phyloP scores from a whole-genome alignment of 2,888 invertebrate genomes.

The Leptopterna dolabrata region DNA sequence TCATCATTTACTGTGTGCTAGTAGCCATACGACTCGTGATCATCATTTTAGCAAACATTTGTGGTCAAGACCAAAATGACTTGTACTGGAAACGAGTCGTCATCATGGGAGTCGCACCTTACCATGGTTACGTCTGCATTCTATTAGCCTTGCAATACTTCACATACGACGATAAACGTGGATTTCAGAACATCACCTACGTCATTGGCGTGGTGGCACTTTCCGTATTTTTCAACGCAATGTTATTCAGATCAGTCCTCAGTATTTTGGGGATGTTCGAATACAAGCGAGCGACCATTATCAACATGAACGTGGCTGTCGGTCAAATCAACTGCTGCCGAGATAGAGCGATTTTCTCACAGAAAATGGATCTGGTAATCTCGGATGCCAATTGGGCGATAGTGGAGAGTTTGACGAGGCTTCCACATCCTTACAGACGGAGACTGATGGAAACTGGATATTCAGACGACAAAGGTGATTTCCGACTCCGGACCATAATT shows the following conservation, averaged over 20 bases:
- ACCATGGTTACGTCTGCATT: not conserved
- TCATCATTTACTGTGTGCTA: constrained; percentile 6
- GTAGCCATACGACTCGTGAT: not conserved
- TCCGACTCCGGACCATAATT: constrained; percentile 11
- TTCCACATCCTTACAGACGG: constrained; percentile 31
- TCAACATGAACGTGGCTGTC: constrained; percentile 45
- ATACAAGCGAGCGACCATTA: constrained; percentile 21
- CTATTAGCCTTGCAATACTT: not conserved
- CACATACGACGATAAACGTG: not conserved
- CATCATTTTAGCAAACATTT: not conserved
- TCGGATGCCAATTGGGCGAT: constrained; percentile 42
- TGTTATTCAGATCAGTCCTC: not conserved
- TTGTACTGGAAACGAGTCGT: constrained; percentile 31
- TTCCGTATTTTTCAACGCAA: constrained; percentile 29
- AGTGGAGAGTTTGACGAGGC: constrained; percentile 29
- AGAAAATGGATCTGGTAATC: constrained; percentile 25
- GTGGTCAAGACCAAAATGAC: not conserved
- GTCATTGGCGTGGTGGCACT: not conserved
- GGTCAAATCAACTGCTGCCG: constrained; percentile 39
- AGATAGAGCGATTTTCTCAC: constrained; percentile 18
- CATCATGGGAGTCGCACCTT: constrained; percentile 5
- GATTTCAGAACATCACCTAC: constrained; percentile 13
- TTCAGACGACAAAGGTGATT: constrained; percentile 23
- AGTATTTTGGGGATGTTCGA: constrained; percentile 44
- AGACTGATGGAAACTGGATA: constrained; percentile 34